phyloP scores from a whole-genome alignment of 1,140 invertebrate species.

The Saccostrea glomerata region DNA sequence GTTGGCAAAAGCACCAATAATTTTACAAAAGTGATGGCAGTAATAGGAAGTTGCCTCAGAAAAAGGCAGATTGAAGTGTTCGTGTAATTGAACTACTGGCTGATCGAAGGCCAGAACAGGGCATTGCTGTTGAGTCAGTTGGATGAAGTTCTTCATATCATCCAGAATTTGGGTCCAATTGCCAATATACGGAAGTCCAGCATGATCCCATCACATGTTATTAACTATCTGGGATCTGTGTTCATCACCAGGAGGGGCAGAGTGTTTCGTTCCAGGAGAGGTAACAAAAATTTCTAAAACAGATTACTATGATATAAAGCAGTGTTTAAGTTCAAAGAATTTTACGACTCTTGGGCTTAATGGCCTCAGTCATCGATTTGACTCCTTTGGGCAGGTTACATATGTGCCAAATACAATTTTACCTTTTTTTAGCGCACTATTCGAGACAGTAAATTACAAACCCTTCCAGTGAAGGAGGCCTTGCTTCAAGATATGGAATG shows the following conservation, averaged over 20 bases:
- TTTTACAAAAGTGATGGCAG: slow-evolving; percentile 48
- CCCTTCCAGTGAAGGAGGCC: neutral
- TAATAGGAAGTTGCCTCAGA: neutral
- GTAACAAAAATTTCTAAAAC: neutral
- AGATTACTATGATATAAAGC: neutral
- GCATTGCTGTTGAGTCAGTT: neutral
- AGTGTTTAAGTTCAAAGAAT: neutral
- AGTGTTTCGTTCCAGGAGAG: neutral
- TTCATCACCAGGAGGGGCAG: neutral
- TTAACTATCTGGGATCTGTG: slow-evolving; percentile 17
- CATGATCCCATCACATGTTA: slow-evolving; percentile 7
- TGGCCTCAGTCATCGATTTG: slow-evolving; percentile 45
- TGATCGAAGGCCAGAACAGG: slow-evolving; percentile 3
- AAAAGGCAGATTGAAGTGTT: neutral
- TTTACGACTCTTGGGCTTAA: slow-evolving; percentile 16
- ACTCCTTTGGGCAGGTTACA: slow-evolving; percentile 35
- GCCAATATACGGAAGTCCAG: slow-evolving; percentile 24
- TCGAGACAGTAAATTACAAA: neutral
- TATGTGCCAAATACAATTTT: slow-evolving; percentile 46
- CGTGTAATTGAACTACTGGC: slow-evolving; percentile 52
- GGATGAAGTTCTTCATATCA: neutral
- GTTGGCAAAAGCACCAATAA: slow-evolving; percentile 14
- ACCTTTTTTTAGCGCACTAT: slow-evolving; percentile 41
- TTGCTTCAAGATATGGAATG: neutral
- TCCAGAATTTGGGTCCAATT: neutral